These are phyloP conservation scores for Saccopteryx leptura DNA, from an alignment of 2,113 vertebrate species.

Conservation along the genomic window DNA sequence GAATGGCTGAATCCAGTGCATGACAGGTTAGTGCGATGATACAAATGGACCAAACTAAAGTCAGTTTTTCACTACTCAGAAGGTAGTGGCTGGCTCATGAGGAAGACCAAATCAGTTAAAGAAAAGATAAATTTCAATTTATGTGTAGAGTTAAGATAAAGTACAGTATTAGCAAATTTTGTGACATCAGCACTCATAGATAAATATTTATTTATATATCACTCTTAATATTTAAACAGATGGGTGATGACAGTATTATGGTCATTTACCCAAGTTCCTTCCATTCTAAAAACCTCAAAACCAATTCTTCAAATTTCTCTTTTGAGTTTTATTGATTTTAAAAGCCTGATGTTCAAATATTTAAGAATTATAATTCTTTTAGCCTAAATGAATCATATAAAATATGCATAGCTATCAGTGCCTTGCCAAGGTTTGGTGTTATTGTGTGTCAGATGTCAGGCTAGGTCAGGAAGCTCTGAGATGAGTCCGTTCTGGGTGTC, in stretches of 20 bases:
- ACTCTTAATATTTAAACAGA: background rate
- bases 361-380: slow-evolving; percentile 2
- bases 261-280: background rate
- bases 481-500: background rate
- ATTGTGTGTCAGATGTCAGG: background rate
- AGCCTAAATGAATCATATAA: background rate
- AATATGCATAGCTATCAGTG: background rate
- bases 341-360: background rate
- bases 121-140: background rate
- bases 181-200: background rate
- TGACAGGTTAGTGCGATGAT: background rate
- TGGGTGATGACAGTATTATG: background rate
- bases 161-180: background rate
- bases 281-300: background rate
- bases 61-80: background rate
- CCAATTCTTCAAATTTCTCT: background rate
- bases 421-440: background rate
- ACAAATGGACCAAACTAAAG: background rate
- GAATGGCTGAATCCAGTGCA: background rate
- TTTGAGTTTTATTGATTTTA: slow-evolving; percentile 4
- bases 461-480: background rate
- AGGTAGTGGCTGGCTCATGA: background rate
- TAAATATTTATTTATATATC: background rate
- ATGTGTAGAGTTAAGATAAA: background rate
- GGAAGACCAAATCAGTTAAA: background rate